phyloP scores from a whole-genome alignment of 2,797 vertebrate species.

The Falco berigora region DNA sequence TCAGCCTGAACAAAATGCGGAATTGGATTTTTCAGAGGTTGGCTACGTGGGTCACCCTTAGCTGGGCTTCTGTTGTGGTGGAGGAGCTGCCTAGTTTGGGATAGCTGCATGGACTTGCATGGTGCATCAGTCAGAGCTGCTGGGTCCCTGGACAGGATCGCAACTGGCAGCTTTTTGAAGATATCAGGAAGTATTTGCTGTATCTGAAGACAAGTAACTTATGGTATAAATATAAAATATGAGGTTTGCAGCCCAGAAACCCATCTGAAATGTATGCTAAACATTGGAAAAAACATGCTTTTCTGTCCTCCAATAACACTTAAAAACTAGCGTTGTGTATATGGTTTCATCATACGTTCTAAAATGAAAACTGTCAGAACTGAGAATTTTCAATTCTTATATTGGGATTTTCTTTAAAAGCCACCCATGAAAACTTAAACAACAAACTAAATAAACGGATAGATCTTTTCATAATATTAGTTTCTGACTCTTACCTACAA shows the following conservation, averaged over 20 bases:
- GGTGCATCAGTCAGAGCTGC: background rate
- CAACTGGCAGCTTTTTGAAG: background rate
- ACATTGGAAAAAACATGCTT: background rate
- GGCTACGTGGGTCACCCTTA: background rate
- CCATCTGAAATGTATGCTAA: background rate
- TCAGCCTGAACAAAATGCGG: background rate
- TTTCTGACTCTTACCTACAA: slow-evolving; percentile 40
- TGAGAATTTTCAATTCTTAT: background rate
- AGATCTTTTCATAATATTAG: background rate
- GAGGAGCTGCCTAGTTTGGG: background rate
- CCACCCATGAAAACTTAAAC: background rate
- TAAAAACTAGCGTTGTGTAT: background rate
- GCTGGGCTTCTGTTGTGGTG: background rate
- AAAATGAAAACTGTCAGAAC: background rate
- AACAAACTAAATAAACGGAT: background rate
- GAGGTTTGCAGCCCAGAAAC: background rate
- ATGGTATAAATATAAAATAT: background rate
- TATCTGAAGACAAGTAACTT: background rate
- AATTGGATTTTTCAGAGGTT: background rate
- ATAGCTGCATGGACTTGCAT: background rate
- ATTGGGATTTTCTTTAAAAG: background rate
- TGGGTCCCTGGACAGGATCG: background rate
- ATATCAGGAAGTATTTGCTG: background rate
- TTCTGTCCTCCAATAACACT: background rate
- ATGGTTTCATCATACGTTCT: background rate